Evolutionary conservation across 2,797 vertebrate genomes (phyloP).

Genomic region (Huso huso): DNA sequence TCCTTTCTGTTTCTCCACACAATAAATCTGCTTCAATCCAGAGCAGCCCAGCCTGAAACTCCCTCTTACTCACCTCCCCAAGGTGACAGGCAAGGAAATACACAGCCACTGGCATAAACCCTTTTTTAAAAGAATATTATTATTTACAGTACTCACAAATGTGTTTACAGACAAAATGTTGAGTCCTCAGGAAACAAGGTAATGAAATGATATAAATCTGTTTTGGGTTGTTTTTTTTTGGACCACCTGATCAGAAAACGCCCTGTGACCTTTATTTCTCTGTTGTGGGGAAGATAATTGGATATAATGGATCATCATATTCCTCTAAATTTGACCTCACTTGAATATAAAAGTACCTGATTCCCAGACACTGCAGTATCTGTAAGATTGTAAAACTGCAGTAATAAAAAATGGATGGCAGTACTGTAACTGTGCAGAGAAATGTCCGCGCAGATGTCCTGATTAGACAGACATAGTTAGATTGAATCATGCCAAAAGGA

Average conservation of each 20-base stretch:
- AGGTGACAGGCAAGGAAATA: no score
- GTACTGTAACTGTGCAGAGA: neutral
- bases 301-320: conserved; percentile 30
- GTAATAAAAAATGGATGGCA: neutral
- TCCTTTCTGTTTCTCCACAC: no score
- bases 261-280: conserved; percentile 28
- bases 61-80: no score
- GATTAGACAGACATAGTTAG: no score
- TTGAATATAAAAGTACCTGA: neutral
- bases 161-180: no score
- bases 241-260: conserved; percentile 19
- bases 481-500: neutral
- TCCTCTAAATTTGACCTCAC: conserved; percentile 8
- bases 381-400: no score
- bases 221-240: neutral
- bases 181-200: neutral
- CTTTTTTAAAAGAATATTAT: no score
- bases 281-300: conserved; percentile 24
- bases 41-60: no score
- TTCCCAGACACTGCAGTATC: neutral
- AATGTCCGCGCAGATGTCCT: conserved; percentile 3
- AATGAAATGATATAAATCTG: neutral
- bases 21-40: no score
- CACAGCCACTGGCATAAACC: no score
- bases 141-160: no score